Base-by-base conservation (phyloP, 2,113 vertebrate species). In the Erythrocebus patas region DNA sequence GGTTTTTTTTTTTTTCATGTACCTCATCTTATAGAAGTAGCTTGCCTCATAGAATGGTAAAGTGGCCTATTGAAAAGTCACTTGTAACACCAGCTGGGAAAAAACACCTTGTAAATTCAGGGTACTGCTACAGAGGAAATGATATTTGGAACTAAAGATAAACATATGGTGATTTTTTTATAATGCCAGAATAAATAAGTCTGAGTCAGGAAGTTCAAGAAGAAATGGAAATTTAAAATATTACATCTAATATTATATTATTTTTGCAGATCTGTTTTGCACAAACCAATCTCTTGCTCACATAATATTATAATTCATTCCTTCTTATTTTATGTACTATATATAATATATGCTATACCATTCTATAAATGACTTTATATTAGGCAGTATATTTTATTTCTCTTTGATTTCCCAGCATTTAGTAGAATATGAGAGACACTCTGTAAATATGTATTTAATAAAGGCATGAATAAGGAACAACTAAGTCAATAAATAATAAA, bases 401-500 rank as follows among this genome's bases (percentile, higher is more conserved):
- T 84, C 11, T 90, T 92, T 89, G 32, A 59, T 92, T 93, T 68
- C 52, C 43, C 27, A 83, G 25, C 64, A 57, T 38, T 93, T 90
- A 88, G 40, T 48, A 82, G 27, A 92, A 10, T 93, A 6, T 38
- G 25, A 52, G 10, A 95, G 55, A 25, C 2, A 72, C 38, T 91
- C 45, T 50, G 59, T 90, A 92, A 86, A 92, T 92, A 57, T 88
- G 20, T 70, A 85, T 27, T 89, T 93, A 93, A 93, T 50, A 95
- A 96, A 73, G 48, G 45, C 8, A 82, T 93, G n/a, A 91, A 97
- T 95, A 95, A 93, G 73, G 91, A 87, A 52, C 22, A 92, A 73
- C 64, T 64, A 78, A 82, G 40, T 76, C 48, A 89, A 48, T 84
- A 81, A 91, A 78, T 85, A 90, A 95, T 96, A 87, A 96, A 96